phyloP scores from a whole-genome alignment of 2,113 vertebrate genomes.

The Stegostoma tigrinum region DNA sequence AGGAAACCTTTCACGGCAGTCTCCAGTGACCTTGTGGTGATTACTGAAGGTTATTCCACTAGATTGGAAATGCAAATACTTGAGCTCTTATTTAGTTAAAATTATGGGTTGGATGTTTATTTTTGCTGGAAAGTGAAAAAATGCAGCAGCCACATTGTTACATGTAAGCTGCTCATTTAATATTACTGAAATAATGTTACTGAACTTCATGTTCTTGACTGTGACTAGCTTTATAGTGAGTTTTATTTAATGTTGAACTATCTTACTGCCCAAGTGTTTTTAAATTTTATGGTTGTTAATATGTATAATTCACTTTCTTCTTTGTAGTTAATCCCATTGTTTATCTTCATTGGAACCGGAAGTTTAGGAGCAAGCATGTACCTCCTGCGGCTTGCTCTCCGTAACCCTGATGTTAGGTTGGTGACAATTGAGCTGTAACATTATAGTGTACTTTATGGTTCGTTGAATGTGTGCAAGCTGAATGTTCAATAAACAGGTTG shows the following conservation, averaged over 20 bases:
- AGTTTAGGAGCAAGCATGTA: slow-evolving; percentile 66
- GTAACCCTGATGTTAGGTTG: slow-evolving; percentile 83
- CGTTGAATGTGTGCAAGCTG: background rate
- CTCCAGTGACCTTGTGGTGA: background rate
- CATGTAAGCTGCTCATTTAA: no score
- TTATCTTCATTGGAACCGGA: slow-evolving; percentile 76
- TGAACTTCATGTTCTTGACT: background rate
- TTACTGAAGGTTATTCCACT: background rate
- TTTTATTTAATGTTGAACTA: background rate
- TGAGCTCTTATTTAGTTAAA: background rate
- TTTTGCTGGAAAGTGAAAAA: background rate
- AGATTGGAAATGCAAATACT: background rate
- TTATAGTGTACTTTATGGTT: background rate
- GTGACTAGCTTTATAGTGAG: background rate
- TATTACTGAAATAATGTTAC: no score
- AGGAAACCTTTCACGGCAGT: no score
- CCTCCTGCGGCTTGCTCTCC: slow-evolving; percentile 67
- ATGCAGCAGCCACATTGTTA: background rate
- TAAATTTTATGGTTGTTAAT: background rate
- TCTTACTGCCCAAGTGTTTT: no score
- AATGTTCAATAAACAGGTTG: no score
- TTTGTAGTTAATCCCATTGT: slow-evolving; percentile 77
- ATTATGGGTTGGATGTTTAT: background rate
- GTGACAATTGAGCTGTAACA: slow-evolving; percentile 39
- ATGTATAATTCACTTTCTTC: background rate